A percentile compares a stretch with the other conserved stretches of the same genome.
phyloP scores from a whole-genome alignment of 2,797 vertebrate species.

The Platalea minor region DNA sequence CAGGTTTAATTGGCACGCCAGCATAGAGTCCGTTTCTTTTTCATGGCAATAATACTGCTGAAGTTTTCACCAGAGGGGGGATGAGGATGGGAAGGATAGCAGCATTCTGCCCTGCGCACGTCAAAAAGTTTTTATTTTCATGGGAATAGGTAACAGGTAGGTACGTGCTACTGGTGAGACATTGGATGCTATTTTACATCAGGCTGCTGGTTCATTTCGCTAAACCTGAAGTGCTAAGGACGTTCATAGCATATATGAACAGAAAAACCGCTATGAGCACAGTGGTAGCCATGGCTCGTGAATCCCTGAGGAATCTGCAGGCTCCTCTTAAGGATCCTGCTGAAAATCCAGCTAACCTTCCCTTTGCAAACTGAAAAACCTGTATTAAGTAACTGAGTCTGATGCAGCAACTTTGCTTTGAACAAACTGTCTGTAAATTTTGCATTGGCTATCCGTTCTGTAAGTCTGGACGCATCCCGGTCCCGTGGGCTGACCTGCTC shows the following conservation, averaged over 20 bases:
- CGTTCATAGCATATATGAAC: too few relatives aligned
- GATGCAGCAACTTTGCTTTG: background rate
- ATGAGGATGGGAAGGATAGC: background rate
- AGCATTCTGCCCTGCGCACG: rapidly evolving
- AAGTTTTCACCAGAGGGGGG: too few relatives aligned
- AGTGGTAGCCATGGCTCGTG: background rate
- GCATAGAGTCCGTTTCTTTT: background rate
- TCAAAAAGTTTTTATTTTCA: background rate
- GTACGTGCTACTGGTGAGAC: background rate
- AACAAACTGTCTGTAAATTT: too few relatives aligned
- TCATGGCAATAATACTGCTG: background rate
- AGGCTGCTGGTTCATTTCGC: background rate
- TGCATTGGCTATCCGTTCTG: rapidly evolving
- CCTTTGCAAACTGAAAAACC: background rate
- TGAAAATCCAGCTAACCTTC: background rate
- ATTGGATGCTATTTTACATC: too few relatives aligned
- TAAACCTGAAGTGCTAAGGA: background rate
- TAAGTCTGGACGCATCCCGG: rapidly evolving
- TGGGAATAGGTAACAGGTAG: background rate
- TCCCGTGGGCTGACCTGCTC: background rate
- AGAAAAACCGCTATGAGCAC: background rate
- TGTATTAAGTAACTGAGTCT: too few relatives aligned
- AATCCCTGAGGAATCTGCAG: background rate
- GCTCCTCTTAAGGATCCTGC: background rate
- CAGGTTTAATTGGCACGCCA: too few relatives aligned